These are phyloP conservation scores for Acridotheres tristis DNA, from an alignment of 2,797 vertebrate genomes.

Conservation along the genomic window DNA sequence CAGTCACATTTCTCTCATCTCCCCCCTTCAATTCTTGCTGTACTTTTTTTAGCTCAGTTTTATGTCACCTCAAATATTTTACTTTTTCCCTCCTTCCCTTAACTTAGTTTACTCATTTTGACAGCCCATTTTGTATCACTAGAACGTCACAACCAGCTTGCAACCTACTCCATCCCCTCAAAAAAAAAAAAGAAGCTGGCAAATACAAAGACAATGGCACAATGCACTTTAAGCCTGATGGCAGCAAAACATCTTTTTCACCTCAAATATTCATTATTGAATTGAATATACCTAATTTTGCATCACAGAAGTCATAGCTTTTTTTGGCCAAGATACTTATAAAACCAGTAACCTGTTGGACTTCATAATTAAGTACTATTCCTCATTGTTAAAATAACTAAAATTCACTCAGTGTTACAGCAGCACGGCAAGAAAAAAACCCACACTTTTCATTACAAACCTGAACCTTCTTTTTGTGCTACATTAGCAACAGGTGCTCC, in stretches of 20 bases:
- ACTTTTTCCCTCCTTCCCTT: fast-evolving
- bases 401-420: not conserved
- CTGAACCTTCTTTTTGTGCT: slow-evolving; percentile 34
- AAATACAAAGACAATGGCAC: not conserved
- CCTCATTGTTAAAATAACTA: not conserved
- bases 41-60: not conserved
- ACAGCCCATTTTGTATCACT: not conserved
- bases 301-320: not conserved
- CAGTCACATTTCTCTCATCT: not conserved
- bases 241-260: not conserved
- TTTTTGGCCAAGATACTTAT: not conserved
- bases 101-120: not conserved
- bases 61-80: not conserved
- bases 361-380: not conserved
- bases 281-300: not conserved
- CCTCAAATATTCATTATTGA: not conserved
- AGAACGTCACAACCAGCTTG: not conserved
- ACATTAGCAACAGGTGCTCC: not conserved
- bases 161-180: not conserved
- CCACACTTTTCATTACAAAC: slow-evolving; percentile 37
- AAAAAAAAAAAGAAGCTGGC: not conserved
- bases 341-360: not conserved
- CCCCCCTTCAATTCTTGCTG: not conserved
- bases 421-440: not conserved
- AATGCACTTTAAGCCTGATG: not conserved